phyloP scores from a whole-genome alignment of 2,797 vertebrate species.

The Molossus molossus region DNA sequence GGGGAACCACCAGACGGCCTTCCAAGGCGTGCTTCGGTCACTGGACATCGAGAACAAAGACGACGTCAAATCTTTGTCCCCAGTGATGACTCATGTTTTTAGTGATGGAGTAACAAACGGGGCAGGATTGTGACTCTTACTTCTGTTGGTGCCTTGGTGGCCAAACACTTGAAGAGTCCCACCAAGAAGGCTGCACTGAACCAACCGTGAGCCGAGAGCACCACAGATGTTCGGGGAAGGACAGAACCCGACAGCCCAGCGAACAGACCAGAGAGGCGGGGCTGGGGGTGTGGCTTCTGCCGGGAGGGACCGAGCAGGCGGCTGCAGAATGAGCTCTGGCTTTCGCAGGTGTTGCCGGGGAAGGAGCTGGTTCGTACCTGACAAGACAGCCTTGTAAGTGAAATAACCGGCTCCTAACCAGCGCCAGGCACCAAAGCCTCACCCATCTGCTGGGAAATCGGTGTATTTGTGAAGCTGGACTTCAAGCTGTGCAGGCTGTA shows the following conservation, averaged over 20 bases:
- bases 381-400: constrained; percentile 71
- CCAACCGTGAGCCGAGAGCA: constrained; percentile 89
- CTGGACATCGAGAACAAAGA: constrained; percentile 89
- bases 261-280: constrained; percentile 94
- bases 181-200: constrained; percentile 89
- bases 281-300: constrained; percentile 84
- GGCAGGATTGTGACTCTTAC: constrained; percentile 95
- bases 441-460: constrained; percentile 63
- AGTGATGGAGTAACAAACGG: constrained; percentile 95
- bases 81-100: constrained; percentile 92
- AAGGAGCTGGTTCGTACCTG: constrained; percentile 91
- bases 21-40: constrained; percentile 95
- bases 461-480: constrained; percentile 85
- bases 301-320: constrained; percentile 91
- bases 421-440: constrained; percentile 65
- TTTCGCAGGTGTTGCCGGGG: constrained; percentile 94
- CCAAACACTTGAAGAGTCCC: constrained; percentile 91
- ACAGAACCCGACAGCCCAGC: constrained; percentile 94
- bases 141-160: constrained; percentile 94
- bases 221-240: constrained; percentile 92
- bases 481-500: constrained; percentile 84
- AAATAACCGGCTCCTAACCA: constrained; percentile 77
- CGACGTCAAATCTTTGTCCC: constrained; percentile 89
- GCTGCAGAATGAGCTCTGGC: constrained; percentile 94
- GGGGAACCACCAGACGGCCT: constrained; percentile 92